Conservation (phyloP, 2,888 invertebrate species). For the Cecidostiba fungosa region DNA sequence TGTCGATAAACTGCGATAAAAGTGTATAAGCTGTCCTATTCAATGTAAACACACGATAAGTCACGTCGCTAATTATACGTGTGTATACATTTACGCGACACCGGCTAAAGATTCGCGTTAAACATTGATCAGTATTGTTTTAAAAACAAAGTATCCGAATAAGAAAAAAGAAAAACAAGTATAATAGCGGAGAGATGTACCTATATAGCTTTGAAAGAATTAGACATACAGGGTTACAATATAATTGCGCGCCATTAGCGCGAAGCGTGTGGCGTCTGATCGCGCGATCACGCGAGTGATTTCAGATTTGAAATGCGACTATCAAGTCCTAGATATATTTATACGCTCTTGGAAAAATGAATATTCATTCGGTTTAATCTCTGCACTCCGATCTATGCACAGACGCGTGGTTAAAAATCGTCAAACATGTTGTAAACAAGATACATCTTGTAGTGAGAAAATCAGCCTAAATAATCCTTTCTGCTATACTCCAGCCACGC, state of each 20-base stretch:
- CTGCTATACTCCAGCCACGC: no score
- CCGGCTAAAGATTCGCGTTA: background rate
- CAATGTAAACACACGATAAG: background rate
- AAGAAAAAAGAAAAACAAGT: background rate
- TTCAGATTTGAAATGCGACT: background rate
- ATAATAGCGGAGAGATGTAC: background rate
- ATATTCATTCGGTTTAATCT: background rate
- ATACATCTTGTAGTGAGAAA: background rate
- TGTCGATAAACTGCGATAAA: conserved; percentile 48
- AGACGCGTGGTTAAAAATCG: background rate
- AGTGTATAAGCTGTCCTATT: background rate
- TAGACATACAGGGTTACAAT: background rate
- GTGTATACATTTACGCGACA: background rate
- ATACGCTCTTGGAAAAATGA: background rate
- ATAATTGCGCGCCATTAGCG: conserved; percentile 7
- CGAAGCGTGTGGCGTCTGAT: background rate
- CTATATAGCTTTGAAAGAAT: background rate
- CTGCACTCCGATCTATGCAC: background rate
- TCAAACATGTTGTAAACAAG: background rate
- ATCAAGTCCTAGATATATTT: background rate
- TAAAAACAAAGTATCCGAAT: no score
- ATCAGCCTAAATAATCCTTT: no score
- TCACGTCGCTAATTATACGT: background rate
- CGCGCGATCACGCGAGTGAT: conserved; percentile 17
- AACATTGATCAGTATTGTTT: background rate